Evolutionary conservation across 92 coral and sea anemone species (phyloP).

Genomic region (Muricea muricata): DNA sequence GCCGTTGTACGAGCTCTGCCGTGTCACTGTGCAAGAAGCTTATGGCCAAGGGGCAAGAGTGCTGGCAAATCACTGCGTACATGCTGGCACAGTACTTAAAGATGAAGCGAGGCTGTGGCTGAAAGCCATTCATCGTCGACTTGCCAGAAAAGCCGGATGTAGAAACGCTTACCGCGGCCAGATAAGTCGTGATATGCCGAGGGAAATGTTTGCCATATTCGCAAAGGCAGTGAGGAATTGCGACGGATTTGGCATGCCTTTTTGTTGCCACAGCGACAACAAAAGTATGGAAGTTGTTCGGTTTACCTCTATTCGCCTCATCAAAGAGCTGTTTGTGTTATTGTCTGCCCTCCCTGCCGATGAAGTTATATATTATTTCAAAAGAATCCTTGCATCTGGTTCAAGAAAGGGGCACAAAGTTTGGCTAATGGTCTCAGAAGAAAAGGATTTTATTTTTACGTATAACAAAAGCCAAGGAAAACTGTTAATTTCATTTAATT

Average conservation of each 20-base stretch:
- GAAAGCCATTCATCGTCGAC: constrained; percentile 39
- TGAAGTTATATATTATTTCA: neutral
- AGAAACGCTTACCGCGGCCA: constrained; percentile 51
- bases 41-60: neutral
- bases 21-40: neutral
- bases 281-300: neutral
- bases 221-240: neutral
- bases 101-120: constrained; percentile 57
- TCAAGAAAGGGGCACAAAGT: constrained; percentile 48
- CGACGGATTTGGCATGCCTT: neutral
- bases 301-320: neutral
- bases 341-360: neutral
- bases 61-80: neutral
- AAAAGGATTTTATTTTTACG: constrained; percentile 61
- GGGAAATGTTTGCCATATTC: neutral
- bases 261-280: neutral
- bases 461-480: constrained; percentile 63
- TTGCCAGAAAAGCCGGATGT: constrained; percentile 43
- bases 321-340: neutral
- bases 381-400: neutral
- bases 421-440: constrained; percentile 40
- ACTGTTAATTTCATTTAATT: constrained; percentile 59
- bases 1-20: constrained; percentile 22
- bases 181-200: constrained; percentile 52
- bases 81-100: neutral